phyloP scores from a whole-genome alignment of 2,113 vertebrate genomes.

The Microcebus griseorufus region DNA sequence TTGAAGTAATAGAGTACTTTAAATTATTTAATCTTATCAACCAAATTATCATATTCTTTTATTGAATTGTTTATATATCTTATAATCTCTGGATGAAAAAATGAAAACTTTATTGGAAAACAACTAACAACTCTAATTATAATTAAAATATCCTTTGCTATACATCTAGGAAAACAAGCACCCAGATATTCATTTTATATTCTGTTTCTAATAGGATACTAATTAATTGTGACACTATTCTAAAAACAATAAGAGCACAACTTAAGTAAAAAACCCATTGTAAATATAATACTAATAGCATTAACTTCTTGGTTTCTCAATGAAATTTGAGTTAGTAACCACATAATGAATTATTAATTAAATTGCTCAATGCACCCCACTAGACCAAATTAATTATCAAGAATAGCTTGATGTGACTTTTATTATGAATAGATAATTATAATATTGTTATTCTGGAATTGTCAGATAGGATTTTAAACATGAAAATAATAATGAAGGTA shows the following conservation, averaged over 20 bases:
- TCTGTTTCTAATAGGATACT: slow-evolving; percentile 43
- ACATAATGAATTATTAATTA: slow-evolving; percentile 65
- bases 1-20: background rate
- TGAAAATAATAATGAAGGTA: slow-evolving; percentile 28
- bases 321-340: slow-evolving; percentile 63
- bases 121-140: slow-evolving; percentile 48
- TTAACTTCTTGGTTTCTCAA: slow-evolving; percentile 34
- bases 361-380: slow-evolving; percentile 60
- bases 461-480: background rate
- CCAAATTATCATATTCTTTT: background rate
- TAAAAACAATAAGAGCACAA: slow-evolving; percentile 43
- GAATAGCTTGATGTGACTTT: slow-evolving; percentile 7
- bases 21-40: slow-evolving; percentile 1
- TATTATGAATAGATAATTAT: background rate
- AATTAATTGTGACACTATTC: slow-evolving; percentile 58
- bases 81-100: slow-evolving; percentile 63
- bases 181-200: slow-evolving; percentile 28
- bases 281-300: slow-evolving; percentile 54
- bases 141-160: slow-evolving; percentile 30
- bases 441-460: background rate
- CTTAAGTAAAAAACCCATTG: slow-evolving; percentile 42
- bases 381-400: slow-evolving; percentile 39
- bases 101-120: slow-evolving; percentile 63
- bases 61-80: slow-evolving; percentile 31
- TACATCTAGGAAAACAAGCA: slow-evolving; percentile 29